Conservation (phyloP, 2,797 vertebrate species). For the Buceros bicornis region DNA sequence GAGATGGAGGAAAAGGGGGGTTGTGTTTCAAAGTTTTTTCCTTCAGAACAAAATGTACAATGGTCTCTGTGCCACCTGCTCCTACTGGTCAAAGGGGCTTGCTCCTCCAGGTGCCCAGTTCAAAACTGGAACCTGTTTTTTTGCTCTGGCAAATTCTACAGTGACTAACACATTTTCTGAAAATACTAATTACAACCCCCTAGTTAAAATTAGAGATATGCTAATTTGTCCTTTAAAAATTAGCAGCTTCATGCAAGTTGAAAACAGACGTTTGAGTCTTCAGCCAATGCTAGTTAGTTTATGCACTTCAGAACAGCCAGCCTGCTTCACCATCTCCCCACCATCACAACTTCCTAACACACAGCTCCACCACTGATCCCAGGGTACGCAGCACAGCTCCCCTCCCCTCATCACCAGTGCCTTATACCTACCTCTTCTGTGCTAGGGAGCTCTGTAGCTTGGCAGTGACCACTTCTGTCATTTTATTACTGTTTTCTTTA, state of each 20-base stretch:
- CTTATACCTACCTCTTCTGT: background rate
- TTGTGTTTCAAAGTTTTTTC: background rate
- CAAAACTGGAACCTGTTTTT: background rate
- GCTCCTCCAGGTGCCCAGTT: background rate
- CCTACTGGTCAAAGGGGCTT: background rate
- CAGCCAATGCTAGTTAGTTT: background rate
- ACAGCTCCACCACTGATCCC: background rate
- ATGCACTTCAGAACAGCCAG: background rate
- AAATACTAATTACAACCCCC: background rate
- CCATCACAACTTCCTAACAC: background rate
- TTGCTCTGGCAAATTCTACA: background rate
- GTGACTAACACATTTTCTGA: background rate
- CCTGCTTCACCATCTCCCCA: background rate
- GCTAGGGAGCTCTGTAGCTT: background rate
- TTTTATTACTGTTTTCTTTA: constrained; percentile 18
- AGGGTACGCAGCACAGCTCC: background rate
- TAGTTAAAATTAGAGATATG: constrained; percentile 50
- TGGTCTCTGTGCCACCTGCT: background rate
- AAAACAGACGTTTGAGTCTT: background rate
- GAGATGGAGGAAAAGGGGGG: background rate
- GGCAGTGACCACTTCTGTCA: background rate
- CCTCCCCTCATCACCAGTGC: background rate
- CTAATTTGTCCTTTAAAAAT: constrained; percentile 47
- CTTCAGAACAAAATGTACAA: background rate
- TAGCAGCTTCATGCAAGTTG: constrained; percentile 35